Percentiles rank a stretch among this genome's conserved stretches.
phyloP scores from a whole-genome alignment of 2,113 vertebrate species.

The Silurus asotus region DNA sequence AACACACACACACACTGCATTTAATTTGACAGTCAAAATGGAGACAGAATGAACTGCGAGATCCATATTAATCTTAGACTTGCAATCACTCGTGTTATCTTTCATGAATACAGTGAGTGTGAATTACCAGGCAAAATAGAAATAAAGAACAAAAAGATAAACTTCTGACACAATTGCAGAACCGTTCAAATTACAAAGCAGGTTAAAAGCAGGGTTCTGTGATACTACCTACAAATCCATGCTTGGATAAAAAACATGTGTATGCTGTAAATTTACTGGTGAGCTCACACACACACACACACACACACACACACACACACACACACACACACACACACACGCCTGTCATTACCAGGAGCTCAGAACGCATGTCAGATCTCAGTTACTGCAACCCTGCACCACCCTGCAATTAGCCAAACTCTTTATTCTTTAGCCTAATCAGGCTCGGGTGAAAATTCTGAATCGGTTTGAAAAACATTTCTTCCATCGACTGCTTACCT shows the following conservation, averaged over 20 bases:
- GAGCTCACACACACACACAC: conserved; percentile 12
- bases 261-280: conserved; percentile 8
- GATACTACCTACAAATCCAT: neutral
- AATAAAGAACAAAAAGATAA: conserved; percentile 5
- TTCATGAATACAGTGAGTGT: conserved; percentile 5
- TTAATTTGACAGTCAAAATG: neutral
- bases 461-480: neutral
- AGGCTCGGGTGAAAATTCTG: neutral
- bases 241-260: conserved; percentile 12
- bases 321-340: too few species aligned
- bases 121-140: neutral
- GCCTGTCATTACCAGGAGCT: conserved; percentile 22
- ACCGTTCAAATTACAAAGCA: neutral
- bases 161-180: neutral
- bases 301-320: neutral
- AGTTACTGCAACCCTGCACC: neutral
- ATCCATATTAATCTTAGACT: neutral
- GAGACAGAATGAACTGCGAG: neutral
- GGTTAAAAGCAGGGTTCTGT: neutral
- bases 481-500: neutral
- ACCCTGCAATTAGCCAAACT: conserved; percentile 1
- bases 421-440: neutral
- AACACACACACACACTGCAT: neutral
- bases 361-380: conserved; percentile 1
- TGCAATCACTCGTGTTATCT: neutral